Conservation (phyloP, 64 coral and sea anemone genomes). For the Catalaphyllia jardinei region DNA sequence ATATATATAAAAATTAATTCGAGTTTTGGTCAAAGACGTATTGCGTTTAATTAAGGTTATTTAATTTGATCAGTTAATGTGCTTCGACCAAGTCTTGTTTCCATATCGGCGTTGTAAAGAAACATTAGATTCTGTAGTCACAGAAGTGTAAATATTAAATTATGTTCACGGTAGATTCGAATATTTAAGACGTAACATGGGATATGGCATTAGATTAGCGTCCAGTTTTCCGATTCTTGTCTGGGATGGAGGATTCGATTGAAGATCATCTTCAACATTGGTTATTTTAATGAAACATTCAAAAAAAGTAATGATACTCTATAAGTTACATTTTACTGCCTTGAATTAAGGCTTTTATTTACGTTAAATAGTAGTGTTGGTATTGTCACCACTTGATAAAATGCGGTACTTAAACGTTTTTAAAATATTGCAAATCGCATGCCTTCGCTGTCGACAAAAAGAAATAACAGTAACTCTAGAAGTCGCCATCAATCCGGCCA, state of each 20-base stretch:
- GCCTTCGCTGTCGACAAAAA: no score
- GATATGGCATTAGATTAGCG: neutral
- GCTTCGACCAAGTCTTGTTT: neutral
- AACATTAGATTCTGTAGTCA: neutral
- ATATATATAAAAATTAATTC: neutral
- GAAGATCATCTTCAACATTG: neutral
- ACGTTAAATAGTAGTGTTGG: neutral
- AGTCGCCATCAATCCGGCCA: no score
- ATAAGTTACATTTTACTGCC: neutral
- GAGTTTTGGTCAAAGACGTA: neutral
- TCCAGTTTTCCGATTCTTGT: neutral
- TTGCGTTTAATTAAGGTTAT: neutral
- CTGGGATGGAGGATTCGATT: neutral
- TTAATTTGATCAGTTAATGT: neutral
- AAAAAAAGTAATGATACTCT: neutral
- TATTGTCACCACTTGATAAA: no score
- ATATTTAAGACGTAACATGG: neutral
- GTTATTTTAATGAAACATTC: neutral
- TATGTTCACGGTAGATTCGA: neutral
- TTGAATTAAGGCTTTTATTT: neutral
- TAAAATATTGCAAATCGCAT: no score
- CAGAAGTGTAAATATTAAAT: conserved; percentile 10
- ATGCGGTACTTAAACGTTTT: no score
- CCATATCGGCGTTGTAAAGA: neutral
- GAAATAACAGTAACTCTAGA: no score